Conservation (phyloP, 2,113 vertebrate species). For the Eptesicus fuscus region DNA sequence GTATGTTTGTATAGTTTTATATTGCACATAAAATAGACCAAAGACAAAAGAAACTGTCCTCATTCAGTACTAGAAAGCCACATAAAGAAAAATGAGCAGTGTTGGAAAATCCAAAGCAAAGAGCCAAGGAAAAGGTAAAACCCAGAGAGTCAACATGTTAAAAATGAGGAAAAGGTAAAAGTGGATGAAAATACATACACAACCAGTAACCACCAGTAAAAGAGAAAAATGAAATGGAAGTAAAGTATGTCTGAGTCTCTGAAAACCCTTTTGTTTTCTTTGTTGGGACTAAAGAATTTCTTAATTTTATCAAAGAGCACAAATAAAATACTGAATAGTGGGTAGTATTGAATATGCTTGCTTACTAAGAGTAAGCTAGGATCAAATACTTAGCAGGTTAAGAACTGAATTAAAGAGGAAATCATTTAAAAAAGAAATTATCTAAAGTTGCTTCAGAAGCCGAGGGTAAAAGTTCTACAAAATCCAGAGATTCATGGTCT, state of each 20-base stretch:
- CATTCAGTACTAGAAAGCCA: not conserved
- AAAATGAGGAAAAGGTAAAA: not conserved
- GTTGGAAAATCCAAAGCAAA: not conserved
- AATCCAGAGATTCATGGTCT: not conserved
- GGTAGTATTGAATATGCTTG: not conserved
- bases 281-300: not conserved
- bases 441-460: conserved; percentile 6
- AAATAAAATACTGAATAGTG: not conserved
- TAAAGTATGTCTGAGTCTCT: not conserved
- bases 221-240: not conserved
- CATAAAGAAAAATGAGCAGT: not conserved
- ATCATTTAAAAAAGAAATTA: not conserved
- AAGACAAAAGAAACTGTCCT: conserved; percentile 12
- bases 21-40: not conserved
- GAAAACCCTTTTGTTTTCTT: not conserved
- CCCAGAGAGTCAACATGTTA: not conserved
- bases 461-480: not conserved
- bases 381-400: not conserved
- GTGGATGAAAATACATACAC: not conserved
- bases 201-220: not conserved
- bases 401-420: conserved; percentile 16
- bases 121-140: not conserved
- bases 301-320: not conserved
- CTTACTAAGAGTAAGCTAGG: not conserved
- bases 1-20: not conserved